Base-by-base conservation (phyloP, 2,797 vertebrate species). In the Harpagifer antarcticus region DNA sequence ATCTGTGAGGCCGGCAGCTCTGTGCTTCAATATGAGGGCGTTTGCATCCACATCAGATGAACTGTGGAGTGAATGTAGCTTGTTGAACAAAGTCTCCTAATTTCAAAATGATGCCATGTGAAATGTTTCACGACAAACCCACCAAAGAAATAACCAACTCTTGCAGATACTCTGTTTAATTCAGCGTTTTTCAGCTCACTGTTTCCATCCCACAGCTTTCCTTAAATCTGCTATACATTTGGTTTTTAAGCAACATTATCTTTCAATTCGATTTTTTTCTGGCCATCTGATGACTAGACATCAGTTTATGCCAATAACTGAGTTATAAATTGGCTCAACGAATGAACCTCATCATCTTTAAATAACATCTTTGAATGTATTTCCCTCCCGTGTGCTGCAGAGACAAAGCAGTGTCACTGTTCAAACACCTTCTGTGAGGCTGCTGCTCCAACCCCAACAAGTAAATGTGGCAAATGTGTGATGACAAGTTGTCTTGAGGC, bases 401-500 rank as follows among this genome's bases (percentile, higher is more conserved):
- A 53, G 9, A 42, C 43, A 47, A 8, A 67, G 48, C 45, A 56
- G 9, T 8, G 3, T 57, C 47, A 19, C 20, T 10, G 49, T 19
- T 16, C 17, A 8, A 8, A 45, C 31, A 48, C 27, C 9, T 2
- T 57, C 19, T 49, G 62, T 6, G 58, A 68, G 15, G 12, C 43
- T 19, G 53, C 43, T 47, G 68, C 37, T 37, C 33, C 20, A 48
- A 37, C 33, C 48, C 48, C 57, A 82, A 83, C 43, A 80, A 67
- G 45, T 3, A 1, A 10, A 57, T 48, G 62, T 70, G 70, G 50
- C 71, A 62, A 84, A 83, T 65, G 19, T 65, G 54, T 60, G 71
- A 49, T 43, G 69, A 71, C 77, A 81, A 69, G 31, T 62, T 17
- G 27, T 68, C 68, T 64, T 16, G 79, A 64, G 49, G 73, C 55